phyloP scores from a whole-genome alignment of 2,888 invertebrate genomes.

The Opisthograptis luteolata region DNA sequence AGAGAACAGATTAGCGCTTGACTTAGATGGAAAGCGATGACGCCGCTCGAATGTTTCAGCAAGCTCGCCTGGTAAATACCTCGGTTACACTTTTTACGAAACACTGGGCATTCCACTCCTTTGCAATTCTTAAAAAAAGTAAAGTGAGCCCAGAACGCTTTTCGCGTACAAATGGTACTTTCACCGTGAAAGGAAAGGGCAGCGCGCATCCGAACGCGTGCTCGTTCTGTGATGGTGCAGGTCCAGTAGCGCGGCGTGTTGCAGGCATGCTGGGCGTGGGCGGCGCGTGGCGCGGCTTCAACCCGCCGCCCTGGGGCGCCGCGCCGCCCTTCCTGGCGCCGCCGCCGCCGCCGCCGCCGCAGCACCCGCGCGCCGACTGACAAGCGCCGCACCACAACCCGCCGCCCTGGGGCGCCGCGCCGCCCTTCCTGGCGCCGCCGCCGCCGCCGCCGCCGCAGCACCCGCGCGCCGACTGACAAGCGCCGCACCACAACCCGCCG shows the following conservation, averaged over 20 bases:
- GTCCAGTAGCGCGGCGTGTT: neutral
- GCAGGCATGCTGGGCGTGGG: slow-evolving; percentile 66
- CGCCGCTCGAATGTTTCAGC: no score
- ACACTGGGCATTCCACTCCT: no score
- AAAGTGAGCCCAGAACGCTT: no score
- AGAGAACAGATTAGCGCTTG: no score
- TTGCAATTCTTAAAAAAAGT: no score
- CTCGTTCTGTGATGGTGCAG: no score
- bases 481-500: slow-evolving; percentile 48
- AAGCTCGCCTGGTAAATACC: no score
- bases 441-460: slow-evolving; percentile 80
- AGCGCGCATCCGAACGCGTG: no score
- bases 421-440: slow-evolving; percentile 49
- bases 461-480: slow-evolving; percentile 59
- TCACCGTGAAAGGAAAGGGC: no score
- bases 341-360: slow-evolving; percentile 80
- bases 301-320: slow-evolving; percentile 70
- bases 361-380: slow-evolving; percentile 68
- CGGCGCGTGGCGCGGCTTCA: slow-evolving; percentile 56
- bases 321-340: slow-evolving; percentile 75
- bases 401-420: slow-evolving; percentile 61
- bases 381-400: slow-evolving; percentile 44
- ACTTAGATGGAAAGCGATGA: no score
- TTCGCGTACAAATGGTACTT: no score
- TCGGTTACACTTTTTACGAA: no score